phyloP scores from a whole-genome alignment of 2,113 vertebrate genomes.

The Tor tambroides region DNA sequence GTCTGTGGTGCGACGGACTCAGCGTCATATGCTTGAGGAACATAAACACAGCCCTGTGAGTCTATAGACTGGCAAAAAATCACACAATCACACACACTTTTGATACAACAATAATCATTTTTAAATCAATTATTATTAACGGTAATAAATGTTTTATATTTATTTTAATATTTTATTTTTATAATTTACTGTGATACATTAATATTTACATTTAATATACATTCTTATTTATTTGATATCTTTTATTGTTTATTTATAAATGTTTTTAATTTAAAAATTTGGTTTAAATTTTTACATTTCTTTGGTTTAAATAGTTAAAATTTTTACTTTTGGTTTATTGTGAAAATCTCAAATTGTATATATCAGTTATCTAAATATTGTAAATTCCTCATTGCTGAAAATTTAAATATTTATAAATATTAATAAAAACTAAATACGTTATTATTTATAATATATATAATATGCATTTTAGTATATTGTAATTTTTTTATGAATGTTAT shows the following conservation, averaged over 20 bases:
- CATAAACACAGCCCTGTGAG: conserved; percentile 74
- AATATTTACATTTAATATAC: too few relatives aligned
- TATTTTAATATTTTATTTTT: too few relatives aligned
- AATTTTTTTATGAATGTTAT: not conserved
- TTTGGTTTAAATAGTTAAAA: too few relatives aligned
- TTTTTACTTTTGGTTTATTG: not conserved
- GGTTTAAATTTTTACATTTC: too few relatives aligned
- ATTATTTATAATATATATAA: not conserved
- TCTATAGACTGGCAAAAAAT: not conserved
- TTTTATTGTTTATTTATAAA: too few relatives aligned
- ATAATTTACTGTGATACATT: too few relatives aligned
- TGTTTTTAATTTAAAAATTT: too few relatives aligned
- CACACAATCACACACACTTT: not conserved
- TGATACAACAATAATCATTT: not conserved
- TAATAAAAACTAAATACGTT: not conserved
- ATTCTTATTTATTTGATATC: too few relatives aligned
- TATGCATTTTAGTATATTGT: not conserved
- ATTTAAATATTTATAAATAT: not conserved
- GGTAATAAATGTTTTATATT: too few relatives aligned
- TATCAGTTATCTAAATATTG: not conserved
- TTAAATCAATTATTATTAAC: too few relatives aligned
- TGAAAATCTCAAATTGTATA: not conserved
- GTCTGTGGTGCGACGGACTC: conserved; percentile 86
- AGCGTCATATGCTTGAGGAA: conserved; percentile 81
- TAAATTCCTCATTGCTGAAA: too few relatives aligned